These are phyloP conservation scores for Clarias pachynema DNA, from an alignment of 2,797 vertebrate genomes.

Conservation along the genomic window DNA sequence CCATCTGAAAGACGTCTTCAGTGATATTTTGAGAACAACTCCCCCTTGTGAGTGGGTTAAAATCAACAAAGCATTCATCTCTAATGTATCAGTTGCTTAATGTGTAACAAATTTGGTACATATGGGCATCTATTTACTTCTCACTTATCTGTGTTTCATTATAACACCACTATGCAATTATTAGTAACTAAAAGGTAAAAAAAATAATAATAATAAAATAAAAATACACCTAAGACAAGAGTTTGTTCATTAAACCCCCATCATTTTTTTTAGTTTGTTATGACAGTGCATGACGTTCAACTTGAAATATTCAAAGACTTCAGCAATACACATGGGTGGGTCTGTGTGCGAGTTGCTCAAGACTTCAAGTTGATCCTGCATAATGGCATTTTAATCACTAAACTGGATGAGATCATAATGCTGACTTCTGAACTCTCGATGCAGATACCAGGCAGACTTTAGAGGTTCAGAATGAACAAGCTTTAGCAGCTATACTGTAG, in stretches of 20 bases:
- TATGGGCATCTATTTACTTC: too few relatives aligned
- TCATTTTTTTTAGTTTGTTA: neutral
- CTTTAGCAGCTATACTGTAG: neutral
- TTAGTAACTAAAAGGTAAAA: neutral
- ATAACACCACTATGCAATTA: too few relatives aligned
- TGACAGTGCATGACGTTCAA: neutral
- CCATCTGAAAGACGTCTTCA: too few relatives aligned
- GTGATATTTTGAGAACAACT: too few relatives aligned
- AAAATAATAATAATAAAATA: too few relatives aligned
- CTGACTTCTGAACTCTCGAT: constrained; percentile 20
- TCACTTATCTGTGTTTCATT: neutral
- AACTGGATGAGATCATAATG: neutral
- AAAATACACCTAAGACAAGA: neutral
- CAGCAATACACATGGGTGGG: neutral
- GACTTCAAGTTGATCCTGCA: neutral
- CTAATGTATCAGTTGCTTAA: too few relatives aligned
- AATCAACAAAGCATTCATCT: too few relatives aligned
- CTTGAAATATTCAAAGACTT: neutral
- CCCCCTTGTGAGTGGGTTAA: too few relatives aligned
- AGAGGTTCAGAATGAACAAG: neutral
- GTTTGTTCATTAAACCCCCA: neutral
- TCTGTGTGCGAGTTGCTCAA: neutral
- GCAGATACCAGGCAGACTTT: neutral
- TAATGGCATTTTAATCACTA: neutral
- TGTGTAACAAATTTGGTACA: too few relatives aligned